A percentile compares a stretch with the other conserved stretches of the same genome.
These are phyloP conservation scores for Desoria tigrina DNA, from an alignment of 2,888 invertebrate genomes.

Conservation along the genomic window DNA sequence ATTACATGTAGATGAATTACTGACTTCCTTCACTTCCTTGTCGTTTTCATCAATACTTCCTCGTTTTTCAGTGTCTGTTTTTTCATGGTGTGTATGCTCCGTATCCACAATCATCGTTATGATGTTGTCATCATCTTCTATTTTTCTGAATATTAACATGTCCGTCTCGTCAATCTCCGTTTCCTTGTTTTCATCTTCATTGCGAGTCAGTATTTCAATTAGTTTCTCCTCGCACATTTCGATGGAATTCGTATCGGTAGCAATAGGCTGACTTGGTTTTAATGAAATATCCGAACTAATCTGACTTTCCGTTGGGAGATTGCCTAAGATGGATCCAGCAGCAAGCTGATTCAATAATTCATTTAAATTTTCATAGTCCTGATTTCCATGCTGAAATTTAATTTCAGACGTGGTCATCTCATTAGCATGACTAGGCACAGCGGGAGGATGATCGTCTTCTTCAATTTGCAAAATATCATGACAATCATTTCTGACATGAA, in stretches of 20 bases:
- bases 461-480: neutral
- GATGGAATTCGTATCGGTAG: too few species aligned
- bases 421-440: slow-evolving; percentile 1
- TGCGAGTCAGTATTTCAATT: too few species aligned
- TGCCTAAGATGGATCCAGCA: neutral
- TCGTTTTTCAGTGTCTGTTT: neutral
- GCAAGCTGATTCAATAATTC: slow-evolving; percentile 10
- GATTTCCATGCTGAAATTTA: neutral
- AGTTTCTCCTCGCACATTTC: too few species aligned
- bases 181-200: neutral
- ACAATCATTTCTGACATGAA: neutral
- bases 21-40: too few species aligned
- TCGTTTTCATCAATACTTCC: too few species aligned
- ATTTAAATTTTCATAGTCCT: slow-evolving; percentile 15
- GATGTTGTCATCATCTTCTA: neutral
- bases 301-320: neutral
- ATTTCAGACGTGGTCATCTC: neutral
- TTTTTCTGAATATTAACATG: neutral
- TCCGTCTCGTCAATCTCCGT: neutral
- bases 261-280: too few species aligned
- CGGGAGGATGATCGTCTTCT: neutral
- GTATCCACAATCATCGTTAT: neutral
- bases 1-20: too few species aligned
- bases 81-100: too few species aligned
- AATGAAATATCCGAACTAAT: too few species aligned